Evolutionary conservation across 2,888 invertebrate species (phyloP).

Genomic region (Beris chalybata): DNA sequence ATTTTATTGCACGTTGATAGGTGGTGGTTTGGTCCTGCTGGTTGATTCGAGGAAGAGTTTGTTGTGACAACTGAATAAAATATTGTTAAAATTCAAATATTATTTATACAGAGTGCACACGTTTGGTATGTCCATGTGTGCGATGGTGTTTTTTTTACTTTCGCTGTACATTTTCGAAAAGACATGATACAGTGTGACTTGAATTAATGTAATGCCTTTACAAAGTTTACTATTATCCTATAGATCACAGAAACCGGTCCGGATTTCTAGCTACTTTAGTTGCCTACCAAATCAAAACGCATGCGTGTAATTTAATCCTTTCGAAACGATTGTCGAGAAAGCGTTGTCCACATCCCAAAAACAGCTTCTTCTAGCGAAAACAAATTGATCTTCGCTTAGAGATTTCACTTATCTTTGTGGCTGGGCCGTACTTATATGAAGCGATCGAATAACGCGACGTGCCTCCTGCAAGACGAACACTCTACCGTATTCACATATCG

Average conservation of each 20-base stretch:
- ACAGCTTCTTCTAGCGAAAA: constrained; percentile 14
- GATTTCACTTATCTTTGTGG: constrained; percentile 13
- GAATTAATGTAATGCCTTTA: too few species aligned
- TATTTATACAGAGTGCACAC: too few species aligned
- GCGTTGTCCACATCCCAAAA: constrained; percentile 22
- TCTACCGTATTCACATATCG: constrained; percentile 5
- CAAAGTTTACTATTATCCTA: too few species aligned
- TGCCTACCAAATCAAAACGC: constrained; percentile 7
- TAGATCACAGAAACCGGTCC: too few species aligned
- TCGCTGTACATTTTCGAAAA: too few species aligned
- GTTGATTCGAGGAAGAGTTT: too few species aligned
- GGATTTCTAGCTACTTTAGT: constrained; percentile 5
- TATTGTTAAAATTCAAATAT: too few species aligned
- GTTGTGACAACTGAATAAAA: too few species aligned
- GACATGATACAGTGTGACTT: too few species aligned
- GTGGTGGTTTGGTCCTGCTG: too few species aligned
- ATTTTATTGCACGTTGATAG: not conserved
- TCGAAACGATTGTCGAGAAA: constrained; percentile 19
- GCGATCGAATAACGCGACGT: constrained; percentile 3
- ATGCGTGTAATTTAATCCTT: constrained; percentile 27
- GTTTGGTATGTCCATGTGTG: too few species aligned
- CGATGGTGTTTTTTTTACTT: too few species aligned
- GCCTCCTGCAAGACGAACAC: not conserved
- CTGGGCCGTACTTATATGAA: not conserved
- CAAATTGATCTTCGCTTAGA: constrained; percentile 18